These are phyloP conservation scores for Phalacrocorax brasilianus DNA, from an alignment of 2,113 vertebrate species.

Conservation along the genomic window DNA sequence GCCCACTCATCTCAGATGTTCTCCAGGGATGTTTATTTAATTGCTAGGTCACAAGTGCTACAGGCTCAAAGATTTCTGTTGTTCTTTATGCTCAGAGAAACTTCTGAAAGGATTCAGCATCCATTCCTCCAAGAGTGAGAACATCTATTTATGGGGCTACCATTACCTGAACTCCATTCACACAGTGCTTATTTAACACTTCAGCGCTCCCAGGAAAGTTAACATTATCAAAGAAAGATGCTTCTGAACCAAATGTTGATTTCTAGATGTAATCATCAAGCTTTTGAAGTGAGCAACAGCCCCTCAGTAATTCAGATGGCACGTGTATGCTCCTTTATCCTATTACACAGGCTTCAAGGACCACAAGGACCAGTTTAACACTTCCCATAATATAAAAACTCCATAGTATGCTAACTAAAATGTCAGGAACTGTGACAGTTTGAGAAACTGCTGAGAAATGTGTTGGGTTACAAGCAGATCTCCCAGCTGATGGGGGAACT, in stretches of 20 bases:
- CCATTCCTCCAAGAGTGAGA: slow-evolving; percentile 25
- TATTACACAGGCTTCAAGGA: slow-evolving; percentile 20
- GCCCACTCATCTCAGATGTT: background rate
- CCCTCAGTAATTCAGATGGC: slow-evolving; percentile 22
- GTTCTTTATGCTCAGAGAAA: slow-evolving; percentile 45
- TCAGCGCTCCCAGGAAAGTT: slow-evolving; percentile 61
- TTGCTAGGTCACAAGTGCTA: slow-evolving; percentile 18
- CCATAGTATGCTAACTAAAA: background rate
- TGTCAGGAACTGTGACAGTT: background rate
- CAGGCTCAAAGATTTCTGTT: background rate
- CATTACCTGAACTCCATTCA: slow-evolving; percentile 53
- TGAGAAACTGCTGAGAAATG: background rate
- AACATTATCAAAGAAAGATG: slow-evolving; percentile 58
- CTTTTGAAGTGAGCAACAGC: slow-evolving; percentile 52
- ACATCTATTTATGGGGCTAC: slow-evolving; percentile 58
- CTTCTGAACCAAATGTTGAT: slow-evolving; percentile 60
- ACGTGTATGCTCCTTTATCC: background rate
- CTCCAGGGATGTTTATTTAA: slow-evolving; percentile 45
- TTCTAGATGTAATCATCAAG: slow-evolving; percentile 65
- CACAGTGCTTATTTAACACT: slow-evolving; percentile 57
- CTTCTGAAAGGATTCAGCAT: slow-evolving; percentile 30
- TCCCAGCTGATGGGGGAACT: background rate
- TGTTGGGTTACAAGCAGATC: background rate
- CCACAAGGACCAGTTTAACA: slow-evolving; percentile 32
- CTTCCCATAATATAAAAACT: background rate